These are phyloP conservation scores for Adelphocoris suturalis DNA, from an alignment of 2,888 invertebrate genomes.

Conservation along the genomic window DNA sequence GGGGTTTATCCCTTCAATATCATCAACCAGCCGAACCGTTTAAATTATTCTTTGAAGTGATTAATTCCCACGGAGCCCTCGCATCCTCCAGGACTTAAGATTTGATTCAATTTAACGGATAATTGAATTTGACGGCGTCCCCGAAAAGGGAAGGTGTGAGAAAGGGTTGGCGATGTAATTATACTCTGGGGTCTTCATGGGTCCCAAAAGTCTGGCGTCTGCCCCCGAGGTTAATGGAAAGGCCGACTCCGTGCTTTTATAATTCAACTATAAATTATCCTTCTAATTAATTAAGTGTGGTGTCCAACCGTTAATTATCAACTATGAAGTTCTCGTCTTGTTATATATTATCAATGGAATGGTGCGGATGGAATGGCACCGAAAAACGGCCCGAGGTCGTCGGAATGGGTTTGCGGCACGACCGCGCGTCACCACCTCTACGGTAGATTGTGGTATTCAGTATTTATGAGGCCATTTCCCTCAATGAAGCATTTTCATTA, in stretches of 20 bases:
- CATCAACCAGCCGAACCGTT: conserved; percentile 59
- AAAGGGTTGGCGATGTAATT: conserved; percentile 69
- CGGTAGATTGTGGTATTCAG: conserved; percentile 16
- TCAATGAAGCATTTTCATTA: conserved; percentile 25
- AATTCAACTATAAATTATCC: conserved; percentile 70
- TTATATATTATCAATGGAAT: conserved; percentile 35
- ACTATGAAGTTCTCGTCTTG: conserved; percentile 25
- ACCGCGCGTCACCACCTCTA: conserved; percentile 31
- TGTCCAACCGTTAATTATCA: conserved; percentile 57
- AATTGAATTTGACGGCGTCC: conserved; percentile 64
- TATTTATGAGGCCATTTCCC: conserved; percentile 31
- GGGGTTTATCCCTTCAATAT: conserved; percentile 57
- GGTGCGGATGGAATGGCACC: background rate
- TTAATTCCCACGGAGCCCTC: conserved; percentile 60
- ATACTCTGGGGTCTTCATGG: conserved; percentile 9
- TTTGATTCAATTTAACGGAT: conserved; percentile 72
- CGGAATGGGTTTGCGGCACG: conserved; percentile 18
- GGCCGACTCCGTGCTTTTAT: conserved; percentile 70
- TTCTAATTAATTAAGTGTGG: conserved; percentile 66
- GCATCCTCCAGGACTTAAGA: conserved; percentile 62
- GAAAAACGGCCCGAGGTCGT: conserved; percentile 6
- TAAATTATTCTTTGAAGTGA: conserved; percentile 70
- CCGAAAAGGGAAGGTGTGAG: conserved; percentile 61
- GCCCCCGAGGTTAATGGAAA: conserved; percentile 63
- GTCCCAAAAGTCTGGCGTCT: conserved; percentile 51